Percentiles rank a stretch among this genome's conserved stretches.
Conservation (phyloP, 2,113 vertebrate genomes). For the Anhinga rufa region DNA sequence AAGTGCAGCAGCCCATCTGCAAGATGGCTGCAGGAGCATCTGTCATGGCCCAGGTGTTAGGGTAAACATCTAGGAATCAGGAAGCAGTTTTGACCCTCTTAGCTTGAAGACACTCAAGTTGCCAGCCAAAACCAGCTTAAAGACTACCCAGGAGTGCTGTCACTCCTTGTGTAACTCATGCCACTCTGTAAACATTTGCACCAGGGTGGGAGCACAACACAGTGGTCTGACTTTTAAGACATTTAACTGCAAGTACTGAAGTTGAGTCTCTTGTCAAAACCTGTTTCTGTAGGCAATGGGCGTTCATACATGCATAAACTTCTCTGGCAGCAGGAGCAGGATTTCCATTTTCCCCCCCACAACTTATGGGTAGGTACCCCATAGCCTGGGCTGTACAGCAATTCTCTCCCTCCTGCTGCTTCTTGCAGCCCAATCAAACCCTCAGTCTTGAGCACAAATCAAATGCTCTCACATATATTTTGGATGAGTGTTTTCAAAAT, state of each 20-base stretch:
- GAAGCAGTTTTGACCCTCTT: not conserved
- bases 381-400: not conserved
- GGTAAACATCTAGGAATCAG: not conserved
- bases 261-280: not conserved
- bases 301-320: not conserved
- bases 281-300: not conserved
- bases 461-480: not conserved
- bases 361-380: not conserved
- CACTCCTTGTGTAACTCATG: not conserved
- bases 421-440: not conserved
- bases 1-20: not conserved
- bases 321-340: not conserved
- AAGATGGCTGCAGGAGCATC: not conserved
- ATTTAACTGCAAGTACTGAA: not conserved
- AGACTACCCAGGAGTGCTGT: not conserved
- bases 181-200: not conserved
- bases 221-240: not conserved
- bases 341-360: not conserved
- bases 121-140: not conserved
- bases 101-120: not conserved
- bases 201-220: not conserved
- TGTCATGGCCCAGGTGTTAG: rapidly evolving
- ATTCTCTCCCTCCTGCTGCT: not conserved
- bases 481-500: not conserved
- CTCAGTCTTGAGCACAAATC: not conserved